Conservation (phyloP, 2,113 vertebrate species). For the Guaruba guarouba region DNA sequence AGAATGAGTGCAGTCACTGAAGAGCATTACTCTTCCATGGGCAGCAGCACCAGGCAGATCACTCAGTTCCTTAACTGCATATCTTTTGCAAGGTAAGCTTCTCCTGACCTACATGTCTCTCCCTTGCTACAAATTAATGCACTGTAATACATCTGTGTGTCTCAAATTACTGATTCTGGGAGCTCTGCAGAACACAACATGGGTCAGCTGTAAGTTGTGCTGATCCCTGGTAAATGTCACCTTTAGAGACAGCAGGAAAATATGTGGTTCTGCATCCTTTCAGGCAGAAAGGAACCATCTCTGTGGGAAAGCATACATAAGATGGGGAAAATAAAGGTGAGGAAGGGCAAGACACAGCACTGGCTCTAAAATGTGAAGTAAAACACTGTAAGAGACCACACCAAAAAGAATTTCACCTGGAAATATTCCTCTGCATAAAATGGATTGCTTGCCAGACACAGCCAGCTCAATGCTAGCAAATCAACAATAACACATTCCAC, state of each 20-base stretch:
- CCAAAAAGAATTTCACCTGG: background rate
- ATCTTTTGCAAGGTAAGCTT: background rate
- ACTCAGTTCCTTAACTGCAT: background rate
- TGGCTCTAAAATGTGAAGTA: background rate
- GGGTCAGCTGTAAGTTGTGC: background rate
- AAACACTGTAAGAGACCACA: background rate
- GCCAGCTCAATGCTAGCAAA: background rate
- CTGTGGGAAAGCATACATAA: fast-evolving
- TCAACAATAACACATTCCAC: background rate
- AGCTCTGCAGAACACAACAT: background rate
- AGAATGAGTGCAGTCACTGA: background rate
- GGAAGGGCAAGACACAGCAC: background rate
- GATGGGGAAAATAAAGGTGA: background rate
- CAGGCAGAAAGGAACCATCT: background rate
- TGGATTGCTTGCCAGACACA: background rate
- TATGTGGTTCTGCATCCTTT: background rate
- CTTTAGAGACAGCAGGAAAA: background rate
- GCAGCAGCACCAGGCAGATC: background rate
- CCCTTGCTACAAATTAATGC: background rate
- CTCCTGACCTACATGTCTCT: background rate
- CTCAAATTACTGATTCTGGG: background rate
- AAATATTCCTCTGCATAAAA: background rate
- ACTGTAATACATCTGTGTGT: background rate
- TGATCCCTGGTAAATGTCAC: background rate
- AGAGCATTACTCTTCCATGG: background rate